phyloP scores from a whole-genome alignment of 1,140 invertebrate species.

The Drosophila melanogaster region Release_6_plus_ISO1_MT NT_033777.3:13471501-13472000 shows the following conservation, averaged over 20 bases:
- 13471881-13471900: not conserved
- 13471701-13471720: no score
- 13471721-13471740: no score
- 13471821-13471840: no score
- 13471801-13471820: no score
- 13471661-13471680: no score
- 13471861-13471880: not conserved
- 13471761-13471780: no score
- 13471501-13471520: conserved; percentile 12
- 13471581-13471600: not conserved
- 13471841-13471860: not conserved
- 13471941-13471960: conserved; percentile 22
- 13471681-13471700: no score
- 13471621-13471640: not conserved
- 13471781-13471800: no score
- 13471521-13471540: not conserved
- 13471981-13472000: conserved; percentile 50
- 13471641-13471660: not conserved
- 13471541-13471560: conserved; percentile 11
- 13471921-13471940: conserved; percentile 17
- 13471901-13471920: conserved; percentile 14
- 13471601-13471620: not conserved
- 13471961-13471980: conserved; percentile 47
- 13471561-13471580: conserved; percentile 2
- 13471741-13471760: no score